phyloP scores from a whole-genome alignment of 2,797 vertebrate species.

The Masticophis lateralis region DNA sequence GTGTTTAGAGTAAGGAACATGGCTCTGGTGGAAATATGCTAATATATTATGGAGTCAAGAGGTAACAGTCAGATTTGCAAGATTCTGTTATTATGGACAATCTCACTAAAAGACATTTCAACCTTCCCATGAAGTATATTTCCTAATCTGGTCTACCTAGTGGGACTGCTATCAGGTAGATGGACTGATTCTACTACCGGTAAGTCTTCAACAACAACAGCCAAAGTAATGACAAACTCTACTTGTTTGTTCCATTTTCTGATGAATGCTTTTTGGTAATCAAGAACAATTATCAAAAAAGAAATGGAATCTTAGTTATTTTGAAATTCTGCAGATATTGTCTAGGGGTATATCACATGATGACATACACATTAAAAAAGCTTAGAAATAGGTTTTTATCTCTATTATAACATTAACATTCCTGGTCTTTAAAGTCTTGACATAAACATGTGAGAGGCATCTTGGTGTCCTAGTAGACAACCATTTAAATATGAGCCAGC shows the following conservation, averaged over 20 bases:
- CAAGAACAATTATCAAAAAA: neutral
- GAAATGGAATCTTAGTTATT: neutral
- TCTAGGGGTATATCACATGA: neutral
- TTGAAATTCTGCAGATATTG: neutral
- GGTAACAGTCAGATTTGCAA: neutral
- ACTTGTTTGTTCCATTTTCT: neutral
- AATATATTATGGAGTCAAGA: neutral
- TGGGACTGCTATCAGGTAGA: neutral
- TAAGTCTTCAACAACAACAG: neutral
- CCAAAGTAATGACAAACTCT: neutral
- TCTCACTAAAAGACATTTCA: neutral
- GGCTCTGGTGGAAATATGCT: neutral
- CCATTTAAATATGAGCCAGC: too few species aligned
- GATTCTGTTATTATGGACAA: neutral
- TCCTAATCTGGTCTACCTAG: neutral
- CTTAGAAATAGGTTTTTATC: neutral
- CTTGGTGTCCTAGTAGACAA: too few species aligned
- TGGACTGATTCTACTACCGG: neutral
- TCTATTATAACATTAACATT: neutral
- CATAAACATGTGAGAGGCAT: neutral
- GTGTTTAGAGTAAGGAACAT: neutral
- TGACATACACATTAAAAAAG: neutral
- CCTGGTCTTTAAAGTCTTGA: neutral
- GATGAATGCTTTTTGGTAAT: neutral
- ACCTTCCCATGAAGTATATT: neutral